Conservation (phyloP, 2,797 vertebrate species). For the Aplochiton taeniatus region DNA sequence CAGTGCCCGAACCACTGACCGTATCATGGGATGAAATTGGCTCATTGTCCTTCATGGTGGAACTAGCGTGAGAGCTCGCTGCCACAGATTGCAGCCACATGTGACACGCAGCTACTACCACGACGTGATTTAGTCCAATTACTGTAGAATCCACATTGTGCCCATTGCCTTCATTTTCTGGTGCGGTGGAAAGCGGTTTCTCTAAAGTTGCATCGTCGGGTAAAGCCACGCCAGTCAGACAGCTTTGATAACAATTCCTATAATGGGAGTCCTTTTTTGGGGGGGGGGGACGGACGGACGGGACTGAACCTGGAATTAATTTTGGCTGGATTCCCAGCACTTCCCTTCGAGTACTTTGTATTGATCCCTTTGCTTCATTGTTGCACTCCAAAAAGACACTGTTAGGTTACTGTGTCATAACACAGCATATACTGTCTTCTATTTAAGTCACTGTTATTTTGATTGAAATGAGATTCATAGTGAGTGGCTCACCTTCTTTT, state of each 20-base stretch:
- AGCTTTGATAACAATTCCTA: constrained; percentile 41
- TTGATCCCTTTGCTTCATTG: constrained; percentile 3
- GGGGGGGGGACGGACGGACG: too few species aligned
- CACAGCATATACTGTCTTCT: background rate
- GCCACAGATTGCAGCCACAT: constrained; percentile 59
- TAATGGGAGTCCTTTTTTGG: constrained; percentile 8
- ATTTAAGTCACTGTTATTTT: constrained; percentile 12
- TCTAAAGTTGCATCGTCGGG: constrained; percentile 71
- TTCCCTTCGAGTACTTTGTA: background rate
- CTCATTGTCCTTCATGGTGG: constrained; percentile 59
- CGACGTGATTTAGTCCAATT: constrained; percentile 60
- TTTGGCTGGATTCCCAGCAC: constrained; percentile 7
- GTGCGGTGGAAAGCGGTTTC: constrained; percentile 64
- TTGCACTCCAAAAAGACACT: background rate
- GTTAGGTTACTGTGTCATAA: too few species aligned
- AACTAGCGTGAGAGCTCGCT: constrained; percentile 28
- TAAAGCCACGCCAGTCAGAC: constrained; percentile 46
- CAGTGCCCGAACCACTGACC: constrained; percentile 62
- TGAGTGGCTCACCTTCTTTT: constrained; percentile 33
- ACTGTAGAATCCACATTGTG: constrained; percentile 60
- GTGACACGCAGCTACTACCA: constrained; percentile 58
- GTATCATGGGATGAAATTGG: constrained; percentile 45
- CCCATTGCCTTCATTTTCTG: constrained; percentile 54
- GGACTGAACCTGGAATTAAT: constrained; percentile 30
- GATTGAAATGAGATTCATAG: constrained; percentile 36